Percentiles rank a stretch among this genome's conserved stretches.
These are phyloP conservation scores for Drosophila neocordata DNA, from an alignment of 1,140 invertebrate genomes.

Conservation along the genomic window DNA sequence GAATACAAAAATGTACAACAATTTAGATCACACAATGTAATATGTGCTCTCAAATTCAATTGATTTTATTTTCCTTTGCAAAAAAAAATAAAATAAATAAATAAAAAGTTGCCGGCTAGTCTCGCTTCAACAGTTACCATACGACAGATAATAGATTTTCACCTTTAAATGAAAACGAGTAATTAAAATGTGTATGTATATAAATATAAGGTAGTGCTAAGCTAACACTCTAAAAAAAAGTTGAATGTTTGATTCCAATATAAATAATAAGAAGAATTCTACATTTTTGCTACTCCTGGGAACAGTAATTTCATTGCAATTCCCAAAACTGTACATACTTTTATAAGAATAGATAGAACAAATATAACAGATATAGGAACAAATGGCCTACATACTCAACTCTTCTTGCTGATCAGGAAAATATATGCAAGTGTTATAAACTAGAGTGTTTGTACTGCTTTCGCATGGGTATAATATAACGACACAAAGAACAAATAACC, in stretches of 20 bases:
- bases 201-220: no score
- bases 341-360: no score
- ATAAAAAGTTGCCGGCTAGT: not conserved
- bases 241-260: no score
- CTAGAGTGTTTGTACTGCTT: not conserved
- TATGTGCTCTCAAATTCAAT: not conserved
- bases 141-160: no score
- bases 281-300: no score
- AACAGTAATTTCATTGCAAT: no score
- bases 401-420: not conserved
- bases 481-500: slow-evolving; percentile 2
- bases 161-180: no score
- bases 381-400: not conserved
- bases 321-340: no score
- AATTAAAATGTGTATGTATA: no score
- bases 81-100: not conserved
- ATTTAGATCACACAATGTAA: not conserved
- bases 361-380: no score
- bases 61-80: not conserved
- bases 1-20: not conserved
- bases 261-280: no score
- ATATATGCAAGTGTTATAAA: not conserved
- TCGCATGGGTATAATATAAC: not conserved
- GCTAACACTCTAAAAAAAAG: no score
- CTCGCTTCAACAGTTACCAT: not conserved